Base-by-base conservation (phyloP, 2,888 invertebrate genomes). In the Autographa pulchrina region DNA sequence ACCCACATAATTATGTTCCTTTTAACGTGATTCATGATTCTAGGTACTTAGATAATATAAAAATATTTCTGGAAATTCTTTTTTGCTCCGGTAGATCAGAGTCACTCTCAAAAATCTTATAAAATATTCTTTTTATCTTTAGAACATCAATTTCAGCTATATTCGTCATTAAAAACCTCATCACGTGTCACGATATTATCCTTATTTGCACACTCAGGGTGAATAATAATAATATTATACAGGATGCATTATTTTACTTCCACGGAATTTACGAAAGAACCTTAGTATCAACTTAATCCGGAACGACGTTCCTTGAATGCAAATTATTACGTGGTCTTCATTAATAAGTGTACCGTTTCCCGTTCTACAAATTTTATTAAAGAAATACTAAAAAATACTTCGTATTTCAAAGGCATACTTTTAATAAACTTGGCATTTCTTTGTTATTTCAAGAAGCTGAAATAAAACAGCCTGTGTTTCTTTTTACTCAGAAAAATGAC, bases 301-400 rank as follows among this genome's bases (percentile, higher is more conserved):
- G 60, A 54, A 13, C 14, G 32, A 38, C 70, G 70, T 61, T 41
- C 18, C 32, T 59, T 68, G 81, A 81, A 81, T 81, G 60, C 66
- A 52, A 78, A 70, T 70, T 62, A 62, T 8, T 59, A 79, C 81
- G 74, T 70, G 81, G 61, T 25, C 20, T 68, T 66, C 54, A 72
- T 72, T 68, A 80, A 69, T 68, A 72, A 61, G 58, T 58, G 48
- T n/a, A 8, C 16, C 25, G 31, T 56, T 59, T 62, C 20, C 18
- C 20, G 20, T 20, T 56, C n/a, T 7, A 20, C 18, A 13, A 48
- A 63, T 58, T 76, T 58, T 65, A n/a, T 14, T 20, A 41, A 25
- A 31, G 18, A 14, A 64, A 62, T 61, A 56, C 60, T 65, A 38
- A 48, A 61, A 54, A 25, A 32, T 7, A 20, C 9, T 4, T 7